Base-by-base conservation (phyloP, 2,888 invertebrate genomes). In the Cremastobaeus sp. region DNA sequence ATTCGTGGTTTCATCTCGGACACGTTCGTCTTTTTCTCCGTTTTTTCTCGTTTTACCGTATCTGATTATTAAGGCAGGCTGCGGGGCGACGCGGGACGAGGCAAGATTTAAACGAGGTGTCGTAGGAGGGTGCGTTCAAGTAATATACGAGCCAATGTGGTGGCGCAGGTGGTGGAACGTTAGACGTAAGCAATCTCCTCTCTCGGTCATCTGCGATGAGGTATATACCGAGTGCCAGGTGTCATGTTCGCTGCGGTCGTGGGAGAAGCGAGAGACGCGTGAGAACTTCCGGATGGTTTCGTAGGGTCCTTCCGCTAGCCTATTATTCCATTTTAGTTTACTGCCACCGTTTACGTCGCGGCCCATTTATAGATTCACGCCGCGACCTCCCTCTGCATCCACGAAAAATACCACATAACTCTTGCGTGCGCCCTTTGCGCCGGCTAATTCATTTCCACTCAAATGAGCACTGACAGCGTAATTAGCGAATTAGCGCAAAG, bases 251-350 rank as follows among this genome's bases (percentile, higher is more conserved):
- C 80, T 85, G 84, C 81, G 85, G 84, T 84, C 83, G 84, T 83
- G 83, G 82, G 83, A 86, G 86, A 86, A 86, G 85, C 84, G 82
- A 82, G 86, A 87, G 87, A 86, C 85, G 82, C 87, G 87, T 87
- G 87, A 85, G 87, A 87, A 87, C 86, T 87, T 87, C 87, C 87
- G 87, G 86, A 87, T 86, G 81, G 81, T 80, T 77, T 83, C 81
- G 79, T 80, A 80, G 82, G 80, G 81, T 81, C 82, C 84, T 86
- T 87, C 85, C 86, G 85, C 86, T 82, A 81, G 81, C 80, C 86
- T 84, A 86, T 87, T 86, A 86, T 86, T 82, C 82, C 82, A 81
- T 84, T 85, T 85, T 83, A 82, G 85, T 84, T 84, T 82, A 82
- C 82, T 79, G 80, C 81, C 81, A 80, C 79, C 80, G 81, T 80